A percentile compares a stretch with the other conserved stretches of the same genome.
Evolutionary conservation across 2,797 vertebrate genomes (phyloP).

Genomic region (Enteromius trimaculatus): DNA sequence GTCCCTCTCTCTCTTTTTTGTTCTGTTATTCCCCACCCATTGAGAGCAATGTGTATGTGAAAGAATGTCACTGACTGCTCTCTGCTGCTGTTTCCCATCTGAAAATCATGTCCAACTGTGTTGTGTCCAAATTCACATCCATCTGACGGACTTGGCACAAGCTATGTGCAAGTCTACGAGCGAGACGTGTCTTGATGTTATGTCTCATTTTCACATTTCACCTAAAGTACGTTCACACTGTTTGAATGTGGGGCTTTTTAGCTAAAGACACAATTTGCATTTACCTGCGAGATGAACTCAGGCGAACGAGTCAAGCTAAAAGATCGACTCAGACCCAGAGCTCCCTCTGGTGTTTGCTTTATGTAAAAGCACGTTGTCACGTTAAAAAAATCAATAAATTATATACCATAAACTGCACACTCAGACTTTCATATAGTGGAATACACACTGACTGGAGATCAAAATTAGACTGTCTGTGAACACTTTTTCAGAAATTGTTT

Average conservation of each 20-base stretch:
- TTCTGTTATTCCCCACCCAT: slow-evolving; percentile 54
- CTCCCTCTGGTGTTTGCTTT: slow-evolving; percentile 1
- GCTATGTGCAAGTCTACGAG: neutral
- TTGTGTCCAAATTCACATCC: slow-evolving; percentile 34
- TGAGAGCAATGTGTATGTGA: slow-evolving; percentile 70
- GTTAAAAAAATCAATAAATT: neutral
- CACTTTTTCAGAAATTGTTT: no score
- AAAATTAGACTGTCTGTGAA: no score
- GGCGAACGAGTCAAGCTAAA: neutral
- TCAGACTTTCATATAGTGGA: no score
- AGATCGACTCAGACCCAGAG: neutral
- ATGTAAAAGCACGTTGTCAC: neutral
- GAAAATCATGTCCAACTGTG: slow-evolving; percentile 48
- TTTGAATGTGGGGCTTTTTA: neutral
- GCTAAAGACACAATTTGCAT: neutral
- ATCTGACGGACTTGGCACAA: neutral
- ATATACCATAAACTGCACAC: neutral
- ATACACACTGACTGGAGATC: no score
- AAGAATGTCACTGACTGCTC: slow-evolving; percentile 70
- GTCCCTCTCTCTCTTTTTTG: slow-evolving; percentile 64
- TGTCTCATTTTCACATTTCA: neutral
- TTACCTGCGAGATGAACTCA: neutral
- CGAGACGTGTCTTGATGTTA: neutral
- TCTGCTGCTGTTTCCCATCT: slow-evolving; percentile 51
- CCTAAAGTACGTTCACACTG: neutral